Base-by-base conservation (phyloP, 1,140 invertebrate genomes). In the Bilobella aurantiaca region DNA sequence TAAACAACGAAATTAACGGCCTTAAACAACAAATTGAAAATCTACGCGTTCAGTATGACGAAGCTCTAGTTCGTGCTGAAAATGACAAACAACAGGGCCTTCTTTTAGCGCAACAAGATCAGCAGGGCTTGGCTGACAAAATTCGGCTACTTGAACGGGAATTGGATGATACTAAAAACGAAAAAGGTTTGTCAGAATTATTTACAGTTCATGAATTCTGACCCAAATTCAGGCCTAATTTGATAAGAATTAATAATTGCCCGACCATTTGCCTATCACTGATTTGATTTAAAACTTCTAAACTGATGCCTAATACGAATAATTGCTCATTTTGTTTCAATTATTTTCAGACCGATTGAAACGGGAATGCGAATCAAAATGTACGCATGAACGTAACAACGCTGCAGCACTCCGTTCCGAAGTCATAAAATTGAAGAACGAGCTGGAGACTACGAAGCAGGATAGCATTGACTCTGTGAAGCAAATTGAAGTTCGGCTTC, bases 61-160 rank as follows among this genome's bases (percentile, higher is more conserved):
- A 91, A 76, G 83, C 87, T 0, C 80, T 92, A 72, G 76, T 91
- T 1, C 77, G 90, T 29, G 89, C 89, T 2, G 90, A 91, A 78
- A 91, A 90, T 75, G 89, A 92, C 72, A 91, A 91, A 73, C 90
- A 92, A 69, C 89, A 92, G 76, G 86, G 88, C n/a, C 78, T 92
- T 49, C 75, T 91, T 3, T 85, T 92, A 85, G 89, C 88, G 63
- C 89, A 91, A 73, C 88, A 90, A 73, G 89, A 91, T 76, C 88
- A 90, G 73, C 88, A 92, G 79, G 87, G 88, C 0, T 74, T 91
- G 1, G 77, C 85, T 57, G 88, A 91, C 72, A 86, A 87, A 59
- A 76, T 90, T 1, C 87, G 90, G 71, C 79, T 82, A 29, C 78
- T 83, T 0, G 82, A 83, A 62, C 79, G 85, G 32, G 85, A 87